These are phyloP conservation scores for Drosophila mayaguana DNA, from an alignment of 2,888 invertebrate genomes.

Conservation along the genomic window DNA sequence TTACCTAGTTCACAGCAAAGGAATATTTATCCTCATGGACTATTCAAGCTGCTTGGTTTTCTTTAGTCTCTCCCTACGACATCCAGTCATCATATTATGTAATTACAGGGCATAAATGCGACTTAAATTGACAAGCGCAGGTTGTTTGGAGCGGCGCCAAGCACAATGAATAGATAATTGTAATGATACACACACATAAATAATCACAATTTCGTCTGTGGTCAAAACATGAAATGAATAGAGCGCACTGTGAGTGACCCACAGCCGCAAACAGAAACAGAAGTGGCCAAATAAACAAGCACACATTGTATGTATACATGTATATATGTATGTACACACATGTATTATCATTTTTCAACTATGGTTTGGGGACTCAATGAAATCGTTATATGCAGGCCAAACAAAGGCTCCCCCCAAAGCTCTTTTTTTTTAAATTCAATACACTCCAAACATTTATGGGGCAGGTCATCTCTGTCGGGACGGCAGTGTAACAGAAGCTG, in stretches of 20 bases:
- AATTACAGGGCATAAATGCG: constrained; percentile 10
- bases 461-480: background rate
- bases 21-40: background rate
- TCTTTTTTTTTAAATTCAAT: background rate
- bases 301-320: background rate
- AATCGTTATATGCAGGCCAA: background rate
- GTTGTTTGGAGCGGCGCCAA: constrained; percentile 25
- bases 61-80: too few relatives aligned
- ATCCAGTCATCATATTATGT: background rate
- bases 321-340: background rate
- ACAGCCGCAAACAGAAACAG: constrained; percentile 11
- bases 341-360: too few relatives aligned
- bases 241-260: constrained; percentile 4
- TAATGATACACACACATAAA: constrained; percentile 26
- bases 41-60: background rate
- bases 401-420: background rate
- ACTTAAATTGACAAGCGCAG: constrained; percentile 6
- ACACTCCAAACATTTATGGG: background rate
- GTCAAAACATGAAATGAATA: constrained; percentile 19
- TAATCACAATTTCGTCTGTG: constrained; percentile 11
- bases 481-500: constrained; percentile 27
- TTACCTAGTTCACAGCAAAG: background rate
- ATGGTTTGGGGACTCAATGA: too few relatives aligned
- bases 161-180: constrained; percentile 52
- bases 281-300: constrained; percentile 12